Evolutionary conservation across 2,888 invertebrate genomes (phyloP).

Genomic region (Exephanes ischioxanthus): DNA sequence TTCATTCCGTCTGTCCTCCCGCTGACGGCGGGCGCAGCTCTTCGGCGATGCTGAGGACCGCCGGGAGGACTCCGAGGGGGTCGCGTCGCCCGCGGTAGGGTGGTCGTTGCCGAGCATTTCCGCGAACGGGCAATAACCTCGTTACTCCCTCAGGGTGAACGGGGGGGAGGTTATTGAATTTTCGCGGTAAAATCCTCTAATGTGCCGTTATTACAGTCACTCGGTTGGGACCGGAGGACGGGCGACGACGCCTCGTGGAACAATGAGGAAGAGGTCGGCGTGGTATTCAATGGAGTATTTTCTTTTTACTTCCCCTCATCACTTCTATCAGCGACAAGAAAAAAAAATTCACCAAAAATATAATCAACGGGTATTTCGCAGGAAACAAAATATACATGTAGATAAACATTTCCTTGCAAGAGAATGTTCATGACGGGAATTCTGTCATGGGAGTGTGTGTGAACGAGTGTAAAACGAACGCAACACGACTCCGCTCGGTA

Average conservation of each 20-base stretch:
- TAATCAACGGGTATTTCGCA: constrained; percentile 22
- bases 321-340: constrained; percentile 10
- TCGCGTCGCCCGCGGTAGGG: constrained; percentile 20
- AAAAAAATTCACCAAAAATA: constrained; percentile 25
- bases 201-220: constrained; percentile 81
- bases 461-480: constrained; percentile 62
- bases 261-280: constrained; percentile 44
- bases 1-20: constrained; percentile 79
- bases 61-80: constrained; percentile 17
- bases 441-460: constrained; percentile 30
- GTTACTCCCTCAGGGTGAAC: constrained; percentile 74
- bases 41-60: constrained; percentile 57
- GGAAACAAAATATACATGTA: background rate
- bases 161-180: constrained; percentile 80
- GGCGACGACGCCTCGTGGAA: constrained; percentile 41
- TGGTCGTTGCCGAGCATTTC: constrained; percentile 71
- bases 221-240: constrained; percentile 19
- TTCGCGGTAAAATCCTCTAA: constrained; percentile 83
- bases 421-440: constrained; percentile 31
- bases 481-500: constrained; percentile 47
- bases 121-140: constrained; percentile 79
- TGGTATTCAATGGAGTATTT: constrained; percentile 56
- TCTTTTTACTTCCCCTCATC: constrained; percentile 55
- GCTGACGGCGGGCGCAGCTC: constrained; percentile 53
- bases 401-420: constrained; percentile 17